phyloP scores from a whole-genome alignment of 2,113 vertebrate species.

The Syngnathus floridae region DNA sequence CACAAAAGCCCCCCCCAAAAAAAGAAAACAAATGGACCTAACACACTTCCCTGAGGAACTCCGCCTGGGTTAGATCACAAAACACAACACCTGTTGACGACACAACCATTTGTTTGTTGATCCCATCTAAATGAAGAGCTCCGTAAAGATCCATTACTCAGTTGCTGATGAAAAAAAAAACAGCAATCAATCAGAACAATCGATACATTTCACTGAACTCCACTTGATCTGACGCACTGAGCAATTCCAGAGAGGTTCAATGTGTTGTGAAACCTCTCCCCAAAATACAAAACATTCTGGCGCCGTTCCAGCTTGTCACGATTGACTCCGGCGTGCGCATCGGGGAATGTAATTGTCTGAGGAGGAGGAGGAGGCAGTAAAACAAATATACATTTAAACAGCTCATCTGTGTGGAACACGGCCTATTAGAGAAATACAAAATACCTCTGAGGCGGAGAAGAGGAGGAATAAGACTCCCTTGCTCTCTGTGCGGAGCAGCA shows the following conservation, averaged over 20 bases:
- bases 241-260: slow-evolving; percentile 18
- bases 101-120: too few relatives aligned
- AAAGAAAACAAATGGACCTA: neutral
- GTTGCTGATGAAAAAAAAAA: neutral
- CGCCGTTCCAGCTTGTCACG: slow-evolving; percentile 14
- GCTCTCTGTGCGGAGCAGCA: slow-evolving; percentile 19
- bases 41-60: neutral
- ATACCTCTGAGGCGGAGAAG: slow-evolving; percentile 25
- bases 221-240: neutral
- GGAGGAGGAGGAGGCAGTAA: slow-evolving; percentile 24
- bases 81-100: neutral
- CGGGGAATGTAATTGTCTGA: slow-evolving; percentile 7
- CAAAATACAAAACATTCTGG: slow-evolving; percentile 6
- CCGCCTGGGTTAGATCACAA: neutral
- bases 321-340: neutral
- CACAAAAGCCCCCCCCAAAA: neutral
- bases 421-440: slow-evolving; percentile 23
- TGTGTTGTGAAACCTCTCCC: neutral
- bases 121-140: neutral
- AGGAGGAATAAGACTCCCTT: slow-evolving; percentile 38
- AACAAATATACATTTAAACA: slow-evolving; percentile 37
- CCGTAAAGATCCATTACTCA: slow-evolving; percentile 7
- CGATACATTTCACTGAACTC: neutral
- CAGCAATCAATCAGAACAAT: neutral
- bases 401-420: slow-evolving; percentile 32